These are phyloP conservation scores for Lasioglossum calceatum DNA, from an alignment of 2,888 invertebrate genomes.

Conservation along the genomic window DNA sequence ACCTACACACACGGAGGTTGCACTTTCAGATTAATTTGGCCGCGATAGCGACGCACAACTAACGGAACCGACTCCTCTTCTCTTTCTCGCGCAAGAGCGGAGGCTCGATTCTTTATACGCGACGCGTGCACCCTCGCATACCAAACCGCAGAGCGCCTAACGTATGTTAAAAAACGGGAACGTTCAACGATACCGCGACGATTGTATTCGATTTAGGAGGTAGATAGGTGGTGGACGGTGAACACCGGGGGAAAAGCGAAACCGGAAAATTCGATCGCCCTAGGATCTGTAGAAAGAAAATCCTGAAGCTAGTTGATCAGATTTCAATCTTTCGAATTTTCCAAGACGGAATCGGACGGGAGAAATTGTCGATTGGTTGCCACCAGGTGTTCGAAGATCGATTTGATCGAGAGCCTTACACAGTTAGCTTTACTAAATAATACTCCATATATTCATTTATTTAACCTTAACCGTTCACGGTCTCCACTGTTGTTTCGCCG, in stretches of 20 bases:
- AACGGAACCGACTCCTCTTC: background rate
- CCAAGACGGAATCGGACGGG: background rate
- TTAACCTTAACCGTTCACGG: slow-evolving; percentile 60
- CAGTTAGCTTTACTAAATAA: slow-evolving; percentile 36
- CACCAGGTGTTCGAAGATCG: background rate
- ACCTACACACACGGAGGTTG: background rate
- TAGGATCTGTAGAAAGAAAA: background rate
- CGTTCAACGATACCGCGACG: background rate
- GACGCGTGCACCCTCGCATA: slow-evolving; percentile 30
- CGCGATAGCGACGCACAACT: background rate
- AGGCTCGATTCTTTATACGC: background rate
- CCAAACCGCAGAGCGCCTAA: slow-evolving; percentile 54
- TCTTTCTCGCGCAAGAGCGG: background rate
- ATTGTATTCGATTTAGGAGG: slow-evolving; percentile 1
- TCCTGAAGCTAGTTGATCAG: background rate
- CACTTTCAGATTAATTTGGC: background rate
- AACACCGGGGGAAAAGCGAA: background rate
- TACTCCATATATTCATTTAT: slow-evolving; percentile 49
- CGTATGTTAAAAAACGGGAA: slow-evolving; percentile 28
- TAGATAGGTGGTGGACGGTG: background rate
- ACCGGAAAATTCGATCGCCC: background rate
- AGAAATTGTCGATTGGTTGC: background rate
- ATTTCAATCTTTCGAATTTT: background rate
- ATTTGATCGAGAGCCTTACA: background rate
- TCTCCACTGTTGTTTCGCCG: slow-evolving; percentile 53